Evolutionary conservation across 2,797 vertebrate genomes (phyloP), one percentile per base, ranked within the genome.

Genomic region (Sparus aurata): DNA sequence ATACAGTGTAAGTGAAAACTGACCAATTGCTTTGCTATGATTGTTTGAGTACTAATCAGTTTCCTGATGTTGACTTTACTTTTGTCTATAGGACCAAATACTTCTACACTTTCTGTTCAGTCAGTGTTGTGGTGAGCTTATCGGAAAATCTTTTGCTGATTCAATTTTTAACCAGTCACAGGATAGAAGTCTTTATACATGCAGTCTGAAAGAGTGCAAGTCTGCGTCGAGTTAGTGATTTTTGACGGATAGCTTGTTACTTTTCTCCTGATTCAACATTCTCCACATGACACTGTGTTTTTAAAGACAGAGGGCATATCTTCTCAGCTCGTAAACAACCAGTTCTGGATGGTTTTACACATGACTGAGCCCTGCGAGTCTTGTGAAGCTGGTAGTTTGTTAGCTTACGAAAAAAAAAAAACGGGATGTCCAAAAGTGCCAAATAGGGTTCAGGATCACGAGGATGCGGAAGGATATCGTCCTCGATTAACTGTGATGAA

Each of bases 71-170:
- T 78, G 74, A 87, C 60, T 79, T 89, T 77, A 85, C 61, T 89
- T 89, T 87, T 86, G 82, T 91, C 74, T 82, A 59, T 90, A 77
- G 83, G 89, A 92, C 83, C 90, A 88, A 89, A 87, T 84, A 79
- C 79, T 87, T 83, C 67, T 75, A 69, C 70, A 76, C 54, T 85
- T 87, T 89, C 57, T 82, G 77, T 91, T 91, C 79, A 70, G 65
- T 90, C 85, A 87, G 78, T 92, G 85, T 92, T 84, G 91, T 93
- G 79, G 87, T 92, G 86, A 87, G 80, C 77, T 83, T 88, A 72
- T 64, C 85, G 72, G 57, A 55, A 66, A 34, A 11, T 59, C 73
- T 82, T 82, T 84, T 82, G 79, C 64, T 62, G 76, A 80, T 88
- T 83, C 77, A 1, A 69, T 75, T 85, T 87, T 80, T n/a, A 63